Evolutionary conservation across 2,888 invertebrate genomes (phyloP).

Genomic region (Acronicta alni): DNA sequence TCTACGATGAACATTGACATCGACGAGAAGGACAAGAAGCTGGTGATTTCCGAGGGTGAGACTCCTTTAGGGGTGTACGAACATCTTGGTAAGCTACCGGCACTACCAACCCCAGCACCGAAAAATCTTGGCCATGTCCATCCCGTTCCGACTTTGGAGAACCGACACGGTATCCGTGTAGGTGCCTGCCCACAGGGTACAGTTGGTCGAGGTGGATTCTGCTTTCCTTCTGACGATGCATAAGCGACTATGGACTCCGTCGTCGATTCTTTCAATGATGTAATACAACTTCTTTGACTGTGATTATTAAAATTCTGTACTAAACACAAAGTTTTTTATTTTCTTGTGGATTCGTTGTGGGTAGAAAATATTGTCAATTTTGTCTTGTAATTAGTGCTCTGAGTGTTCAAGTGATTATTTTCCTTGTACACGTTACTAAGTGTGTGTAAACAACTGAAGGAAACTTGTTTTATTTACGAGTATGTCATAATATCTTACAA

Average conservation of each 20-base stretch:
- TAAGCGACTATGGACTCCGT: conserved; percentile 20
- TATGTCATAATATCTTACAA: too few species aligned
- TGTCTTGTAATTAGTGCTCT: too few species aligned
- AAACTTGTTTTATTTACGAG: too few species aligned
- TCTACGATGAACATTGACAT: conserved; percentile 45
- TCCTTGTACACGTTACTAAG: too few species aligned
- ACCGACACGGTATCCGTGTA: conserved; percentile 26
- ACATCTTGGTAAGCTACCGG: background rate
- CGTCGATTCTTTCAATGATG: background rate
- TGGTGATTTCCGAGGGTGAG: conserved; percentile 21
- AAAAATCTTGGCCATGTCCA: background rate
- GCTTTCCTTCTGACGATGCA: conserved; percentile 30
- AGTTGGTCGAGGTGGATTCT: conserved; percentile 20
- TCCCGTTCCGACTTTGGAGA: conserved; percentile 15
- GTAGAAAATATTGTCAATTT: too few species aligned
- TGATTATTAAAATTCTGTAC: conserved; percentile 8
- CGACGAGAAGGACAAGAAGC: conserved; percentile 35
- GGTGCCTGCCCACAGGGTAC: conserved; percentile 36
- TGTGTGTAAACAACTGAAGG: too few species aligned
- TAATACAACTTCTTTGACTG: conserved; percentile 5
- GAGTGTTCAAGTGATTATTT: too few species aligned
- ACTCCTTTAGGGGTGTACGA: conserved; percentile 10
- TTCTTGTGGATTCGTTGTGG: too few species aligned
- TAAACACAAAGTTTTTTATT: background rate
- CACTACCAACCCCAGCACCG: background rate